A percentile compares a stretch with the other conserved stretches of the same genome.
Conservation (phyloP, 2,797 vertebrate genomes). For the Fundulus diaphanus region DNA sequence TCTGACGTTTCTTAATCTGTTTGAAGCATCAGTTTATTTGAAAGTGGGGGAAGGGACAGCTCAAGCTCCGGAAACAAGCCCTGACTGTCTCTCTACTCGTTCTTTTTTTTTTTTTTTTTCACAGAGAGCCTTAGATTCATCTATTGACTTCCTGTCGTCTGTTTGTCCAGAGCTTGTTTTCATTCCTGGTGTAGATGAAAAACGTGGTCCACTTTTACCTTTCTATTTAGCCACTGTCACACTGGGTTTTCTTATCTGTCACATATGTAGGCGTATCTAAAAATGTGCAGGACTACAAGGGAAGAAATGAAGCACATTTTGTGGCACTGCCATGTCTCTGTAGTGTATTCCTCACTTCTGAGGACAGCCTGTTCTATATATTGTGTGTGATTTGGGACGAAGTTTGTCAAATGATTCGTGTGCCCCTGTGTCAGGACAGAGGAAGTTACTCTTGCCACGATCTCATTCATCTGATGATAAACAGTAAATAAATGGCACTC, state of each 20-base stretch:
- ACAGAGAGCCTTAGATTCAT: background rate
- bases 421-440: too few species aligned
- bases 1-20: background rate
- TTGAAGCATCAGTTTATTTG: background rate
- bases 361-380: background rate
- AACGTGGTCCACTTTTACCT: background rate
- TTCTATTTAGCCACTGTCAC: background rate
- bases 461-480: too few species aligned
- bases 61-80: background rate
- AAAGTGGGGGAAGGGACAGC: background rate
- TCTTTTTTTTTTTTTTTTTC: constrained; percentile 9
- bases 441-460: too few species aligned
- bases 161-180: background rate
- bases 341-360: background rate
- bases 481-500: too few species aligned
- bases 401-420: background rate
- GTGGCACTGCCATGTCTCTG: background rate
- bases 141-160: constrained; percentile 1
- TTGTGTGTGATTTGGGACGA: background rate
- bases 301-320: background rate
- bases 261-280: background rate
- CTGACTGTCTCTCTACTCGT: background rate
- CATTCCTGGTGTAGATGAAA: background rate
- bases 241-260: background rate
- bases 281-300: background rate